These are phyloP conservation scores for Leptopilina boulardi DNA, from an alignment of 1,140 invertebrate species.

Conservation along the genomic window DNA sequence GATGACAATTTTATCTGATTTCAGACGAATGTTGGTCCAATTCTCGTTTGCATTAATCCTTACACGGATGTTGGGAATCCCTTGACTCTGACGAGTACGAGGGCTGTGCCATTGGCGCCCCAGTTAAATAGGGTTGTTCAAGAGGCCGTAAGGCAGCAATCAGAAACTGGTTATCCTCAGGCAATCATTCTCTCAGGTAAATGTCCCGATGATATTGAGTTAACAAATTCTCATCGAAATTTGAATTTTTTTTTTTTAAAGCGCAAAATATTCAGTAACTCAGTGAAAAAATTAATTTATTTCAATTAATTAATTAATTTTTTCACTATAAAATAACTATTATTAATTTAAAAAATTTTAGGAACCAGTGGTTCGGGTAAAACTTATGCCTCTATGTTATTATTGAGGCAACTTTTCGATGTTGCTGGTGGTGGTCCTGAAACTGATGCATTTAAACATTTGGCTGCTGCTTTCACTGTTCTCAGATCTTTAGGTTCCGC, in stretches of 20 bases:
- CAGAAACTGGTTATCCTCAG: constrained; percentile 95
- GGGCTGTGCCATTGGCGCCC: constrained; percentile 81
- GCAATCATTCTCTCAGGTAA: constrained; percentile 93
- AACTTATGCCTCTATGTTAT: constrained; percentile 94
- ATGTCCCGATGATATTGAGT: background rate
- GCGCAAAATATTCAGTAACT: background rate
- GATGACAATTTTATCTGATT: constrained; percentile 56
- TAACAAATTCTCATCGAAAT: background rate
- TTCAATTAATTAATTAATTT: background rate
- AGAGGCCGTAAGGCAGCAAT: constrained; percentile 94
- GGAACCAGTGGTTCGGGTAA: constrained; percentile 96
- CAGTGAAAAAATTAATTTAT: too few relatives aligned
- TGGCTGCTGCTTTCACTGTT: constrained; percentile 95
- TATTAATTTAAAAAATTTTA: too few relatives aligned
- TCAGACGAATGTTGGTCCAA: constrained; percentile 95
- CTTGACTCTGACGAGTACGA: constrained; percentile 90
- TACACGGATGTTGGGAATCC: constrained; percentile 92
- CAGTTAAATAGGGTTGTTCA: constrained; percentile 92
- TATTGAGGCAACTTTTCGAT: constrained; percentile 93
- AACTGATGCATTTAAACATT: constrained; percentile 97
- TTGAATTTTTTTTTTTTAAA: background rate
- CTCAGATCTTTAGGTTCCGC: constrained; percentile 93
- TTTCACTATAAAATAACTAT: background rate
- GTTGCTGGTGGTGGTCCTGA: constrained; percentile 94
- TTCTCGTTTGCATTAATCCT: constrained; percentile 91